Conservation (phyloP, 2,113 vertebrate genomes). For the Labrus mixtus region DNA sequence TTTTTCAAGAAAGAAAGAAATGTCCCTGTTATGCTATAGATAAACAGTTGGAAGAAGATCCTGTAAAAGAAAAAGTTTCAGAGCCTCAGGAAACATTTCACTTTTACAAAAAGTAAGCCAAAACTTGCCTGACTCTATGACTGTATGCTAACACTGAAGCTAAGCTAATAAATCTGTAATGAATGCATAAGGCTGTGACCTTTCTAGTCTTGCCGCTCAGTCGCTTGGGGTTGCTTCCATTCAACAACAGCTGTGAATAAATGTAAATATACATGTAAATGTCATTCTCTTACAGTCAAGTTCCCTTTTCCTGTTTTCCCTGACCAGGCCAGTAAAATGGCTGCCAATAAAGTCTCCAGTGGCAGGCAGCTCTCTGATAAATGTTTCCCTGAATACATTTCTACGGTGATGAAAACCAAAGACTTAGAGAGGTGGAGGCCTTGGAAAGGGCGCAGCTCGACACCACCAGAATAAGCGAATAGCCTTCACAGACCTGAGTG, state of each 20-base stretch:
- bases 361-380: constrained; percentile 61
- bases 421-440: constrained; percentile 58
- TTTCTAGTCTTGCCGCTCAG: constrained; percentile 51
- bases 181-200: constrained; percentile 63
- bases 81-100: neutral
- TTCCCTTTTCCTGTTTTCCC: constrained; percentile 59
- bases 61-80: neutral
- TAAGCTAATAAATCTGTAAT: constrained; percentile 51
- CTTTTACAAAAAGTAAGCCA: neutral
- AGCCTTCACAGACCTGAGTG: constrained; percentile 38
- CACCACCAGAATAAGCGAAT: constrained; percentile 33
- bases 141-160: constrained; percentile 26
- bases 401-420: constrained; percentile 58
- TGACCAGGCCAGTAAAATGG: constrained; percentile 61
- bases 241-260: constrained; percentile 73
- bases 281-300: constrained; percentile 63
- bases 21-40: neutral
- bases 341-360: constrained; percentile 53
- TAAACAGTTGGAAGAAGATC: neutral
- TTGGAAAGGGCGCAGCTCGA: constrained; percentile 38
- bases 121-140: neutral
- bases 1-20: neutral
- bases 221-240: constrained; percentile 55
- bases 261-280: constrained; percentile 83
- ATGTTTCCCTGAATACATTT: constrained; percentile 76